Evolutionary conservation across 1,140 invertebrate species (phyloP).

Genomic region (Lerema accius): DNA sequence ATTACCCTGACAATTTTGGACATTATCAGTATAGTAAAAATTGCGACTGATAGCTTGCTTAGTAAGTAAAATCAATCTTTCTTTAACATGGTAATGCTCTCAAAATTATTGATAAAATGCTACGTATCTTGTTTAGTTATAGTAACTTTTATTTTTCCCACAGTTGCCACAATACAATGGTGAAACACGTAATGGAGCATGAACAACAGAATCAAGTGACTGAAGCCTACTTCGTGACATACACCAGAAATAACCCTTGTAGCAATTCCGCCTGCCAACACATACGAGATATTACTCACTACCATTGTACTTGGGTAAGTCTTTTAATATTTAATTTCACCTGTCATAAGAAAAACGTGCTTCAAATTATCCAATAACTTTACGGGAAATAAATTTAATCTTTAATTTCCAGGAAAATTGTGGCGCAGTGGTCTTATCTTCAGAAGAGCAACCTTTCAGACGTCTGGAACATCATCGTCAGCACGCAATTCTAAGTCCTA

Average conservation of each 20-base stretch:
- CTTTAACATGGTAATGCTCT: no score
- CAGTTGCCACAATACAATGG: conserved; percentile 89
- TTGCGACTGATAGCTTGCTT: no score
- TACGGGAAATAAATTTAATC: neutral
- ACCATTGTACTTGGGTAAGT: conserved; percentile 91
- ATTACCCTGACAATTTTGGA: no score
- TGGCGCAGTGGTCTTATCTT: conserved; percentile 90
- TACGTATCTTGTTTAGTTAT: no score
- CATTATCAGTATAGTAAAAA: no score
- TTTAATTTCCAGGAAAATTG: conserved; percentile 89
- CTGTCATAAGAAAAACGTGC: neutral
- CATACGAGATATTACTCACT: conserved; percentile 91
- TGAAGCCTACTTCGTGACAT: conserved; percentile 89
- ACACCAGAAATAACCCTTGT: conserved; percentile 84
- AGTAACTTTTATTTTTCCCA: conserved; percentile 61
- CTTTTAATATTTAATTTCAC: neutral
- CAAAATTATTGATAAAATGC: no score
- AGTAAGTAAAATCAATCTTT: no score
- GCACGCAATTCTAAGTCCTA: conserved; percentile 85
- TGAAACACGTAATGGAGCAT: conserved; percentile 93
- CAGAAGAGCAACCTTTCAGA: conserved; percentile 91
- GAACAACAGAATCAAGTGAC: conserved; percentile 93
- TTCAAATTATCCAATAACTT: neutral
- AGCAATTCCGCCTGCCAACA: conserved; percentile 89
- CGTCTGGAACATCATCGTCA: conserved; percentile 95